A percentile compares a stretch with the other conserved stretches of the same genome.
phyloP scores from a whole-genome alignment of 2,888 invertebrate genomes.

The Smittia aterrima region DNA sequence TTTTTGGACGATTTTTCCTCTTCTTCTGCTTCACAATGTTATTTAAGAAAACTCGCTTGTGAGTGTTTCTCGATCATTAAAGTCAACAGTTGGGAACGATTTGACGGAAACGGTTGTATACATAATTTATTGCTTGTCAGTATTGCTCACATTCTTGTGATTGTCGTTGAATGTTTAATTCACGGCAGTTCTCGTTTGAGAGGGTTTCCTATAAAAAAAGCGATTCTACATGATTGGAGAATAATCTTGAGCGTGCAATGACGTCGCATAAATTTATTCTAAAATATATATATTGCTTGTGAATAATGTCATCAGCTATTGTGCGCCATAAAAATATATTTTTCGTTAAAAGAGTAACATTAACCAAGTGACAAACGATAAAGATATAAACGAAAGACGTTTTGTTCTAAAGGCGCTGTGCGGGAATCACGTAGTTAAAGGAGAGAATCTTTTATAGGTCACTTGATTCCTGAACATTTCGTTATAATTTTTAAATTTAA shows the following conservation, averaged over 20 bases:
- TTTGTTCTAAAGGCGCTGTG: background rate
- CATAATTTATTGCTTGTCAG: background rate
- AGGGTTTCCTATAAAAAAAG: background rate
- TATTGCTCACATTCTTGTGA: background rate
- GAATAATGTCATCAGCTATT: slow-evolving; percentile 18
- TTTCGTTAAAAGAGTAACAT: background rate
- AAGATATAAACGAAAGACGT: background rate
- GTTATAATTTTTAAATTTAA: no score
- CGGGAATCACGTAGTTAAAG: background rate
- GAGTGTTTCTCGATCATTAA: background rate
- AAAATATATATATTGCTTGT: background rate
- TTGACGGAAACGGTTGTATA: background rate
- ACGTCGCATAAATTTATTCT: background rate
- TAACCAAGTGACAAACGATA: background rate
- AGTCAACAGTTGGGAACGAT: slow-evolving; percentile 4
- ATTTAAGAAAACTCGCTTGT: no score
- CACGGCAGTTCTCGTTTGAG: background rate
- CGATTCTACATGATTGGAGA: background rate
- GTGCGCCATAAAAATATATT: background rate
- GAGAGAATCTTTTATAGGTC: no score
- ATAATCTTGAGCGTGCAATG: background rate
- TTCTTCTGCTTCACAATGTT: no score
- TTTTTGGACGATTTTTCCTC: no score
- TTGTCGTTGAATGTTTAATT: background rate
- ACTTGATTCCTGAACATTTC: no score